Evolutionary conservation across 37 sponge, comb jelly and placozoan genomes (phyloP), one percentile per base, ranked within the genome.

Genomic region (Amphimedon queenslandica): DNA sequence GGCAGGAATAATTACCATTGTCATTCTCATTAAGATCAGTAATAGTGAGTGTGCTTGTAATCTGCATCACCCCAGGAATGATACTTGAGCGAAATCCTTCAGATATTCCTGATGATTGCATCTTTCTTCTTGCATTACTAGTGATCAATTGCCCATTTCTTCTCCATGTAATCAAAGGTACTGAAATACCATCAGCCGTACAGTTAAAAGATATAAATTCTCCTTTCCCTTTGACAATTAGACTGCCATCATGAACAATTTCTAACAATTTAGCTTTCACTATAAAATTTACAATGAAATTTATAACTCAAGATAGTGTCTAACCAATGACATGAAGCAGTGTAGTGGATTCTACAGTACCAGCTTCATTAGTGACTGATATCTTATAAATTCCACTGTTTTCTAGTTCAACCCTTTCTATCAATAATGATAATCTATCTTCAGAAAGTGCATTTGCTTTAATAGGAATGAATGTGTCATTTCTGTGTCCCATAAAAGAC

Each of bases 151-250:
- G 36, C 30, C 34, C 71, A 60, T 79, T 38, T 27, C 55, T 40
- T 24, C 69, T 69, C 80, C 80, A 79, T 1, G 33, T 5, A 1
- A 79, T 79, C 3, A 47, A 30, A 5, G 80, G 80, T 2, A 57
- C 25, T 10, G 80, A 71, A 1, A 63, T 42, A 33, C 80, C 80
- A 61, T 79, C 80, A 23, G 80, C 80, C n/a, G 29, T 40, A 27
- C 80, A 79, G 21, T 4, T 43, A 29, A 79, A 69, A 20, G 61
- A 43, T 33, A 60, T 35, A 27, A 25, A 31, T 32, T 55, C 57
- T 23, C 81, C 67, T 53, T 21, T 51, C 1, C 8, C 55, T 31
- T n/a, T 28, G 47, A 24, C 72, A 51, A 29, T 8, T 55, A 47
- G 36, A 55, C 55, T 1, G 56, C 72, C n/a, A n/a, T n/a, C n/a